Percentiles rank a stretch among this genome's conserved stretches.
phyloP scores from a whole-genome alignment of 2,113 vertebrate genomes.

The Tautogolabrus adspersus region DNA sequence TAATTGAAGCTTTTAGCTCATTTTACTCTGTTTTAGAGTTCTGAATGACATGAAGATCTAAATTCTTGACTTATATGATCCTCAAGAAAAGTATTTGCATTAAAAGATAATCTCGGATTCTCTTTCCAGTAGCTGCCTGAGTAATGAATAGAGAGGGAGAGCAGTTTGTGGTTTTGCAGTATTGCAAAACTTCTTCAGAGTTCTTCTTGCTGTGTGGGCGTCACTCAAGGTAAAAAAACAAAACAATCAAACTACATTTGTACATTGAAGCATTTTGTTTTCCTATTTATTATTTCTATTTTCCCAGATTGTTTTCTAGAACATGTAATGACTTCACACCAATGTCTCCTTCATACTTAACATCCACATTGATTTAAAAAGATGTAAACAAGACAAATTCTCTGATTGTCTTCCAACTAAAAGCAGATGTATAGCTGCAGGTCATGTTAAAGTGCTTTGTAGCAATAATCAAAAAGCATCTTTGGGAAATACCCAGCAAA shows the following conservation, averaged over 20 bases:
- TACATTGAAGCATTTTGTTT: constrained; percentile 1
- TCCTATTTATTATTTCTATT: neutral
- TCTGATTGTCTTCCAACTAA: neutral
- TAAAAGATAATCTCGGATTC: constrained; percentile 19
- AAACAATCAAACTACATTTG: constrained; percentile 28
- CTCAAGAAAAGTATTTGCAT: constrained; percentile 9
- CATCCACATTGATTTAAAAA: neutral
- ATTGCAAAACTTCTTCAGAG: constrained; percentile 36
- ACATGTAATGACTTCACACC: neutral
- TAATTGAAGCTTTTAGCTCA: neutral
- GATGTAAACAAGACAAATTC: neutral
- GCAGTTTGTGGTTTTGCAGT: constrained; percentile 60
- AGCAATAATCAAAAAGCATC: constrained; percentile 12
- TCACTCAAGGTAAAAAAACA: constrained; percentile 44
- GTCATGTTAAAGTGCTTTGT: neutral
- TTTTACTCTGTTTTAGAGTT: neutral
- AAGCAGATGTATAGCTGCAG: neutral
- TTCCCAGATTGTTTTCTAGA: neutral
- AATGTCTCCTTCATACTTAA: neutral
- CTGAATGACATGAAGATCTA: constrained; percentile 5
- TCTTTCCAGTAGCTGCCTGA: constrained; percentile 50
- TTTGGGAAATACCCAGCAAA: constrained; percentile 68
- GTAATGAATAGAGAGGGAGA: constrained; percentile 55
- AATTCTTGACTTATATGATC: constrained; percentile 1
- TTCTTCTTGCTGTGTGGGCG: constrained; percentile 42